Conservation (phyloP, 1,140 invertebrate species). For the Drosophila rufa region DNA sequence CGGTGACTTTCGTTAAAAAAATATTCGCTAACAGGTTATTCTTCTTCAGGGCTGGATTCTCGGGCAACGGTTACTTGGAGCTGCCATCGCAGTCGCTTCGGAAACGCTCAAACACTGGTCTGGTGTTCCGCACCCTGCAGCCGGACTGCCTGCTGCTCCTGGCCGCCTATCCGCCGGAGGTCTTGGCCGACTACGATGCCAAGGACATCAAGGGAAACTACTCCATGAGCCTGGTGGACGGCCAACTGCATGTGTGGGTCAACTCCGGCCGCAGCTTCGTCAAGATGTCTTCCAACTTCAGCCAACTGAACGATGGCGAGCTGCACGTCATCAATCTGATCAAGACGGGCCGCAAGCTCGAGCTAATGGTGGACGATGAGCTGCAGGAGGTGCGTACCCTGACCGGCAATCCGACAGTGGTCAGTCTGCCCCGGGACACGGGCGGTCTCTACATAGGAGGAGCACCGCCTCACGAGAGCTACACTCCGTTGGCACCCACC, state of each 20-base stretch:
- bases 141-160: constrained; percentile 90
- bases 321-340: constrained; percentile 87
- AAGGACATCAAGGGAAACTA: constrained; percentile 87
- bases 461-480: constrained; percentile 71
- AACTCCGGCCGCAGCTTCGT: constrained; percentile 89
- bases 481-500: constrained; percentile 70
- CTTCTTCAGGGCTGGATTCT: constrained; percentile 88
- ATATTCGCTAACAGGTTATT: not conserved
- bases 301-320: constrained; percentile 88
- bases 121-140: constrained; percentile 92
- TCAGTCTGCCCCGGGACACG: constrained; percentile 86
- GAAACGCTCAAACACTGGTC: constrained; percentile 89
- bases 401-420: constrained; percentile 85
- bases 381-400: constrained; percentile 86
- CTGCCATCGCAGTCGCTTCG: constrained; percentile 88
- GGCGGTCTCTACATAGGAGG: constrained; percentile 86
- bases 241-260: constrained; percentile 88
- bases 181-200: constrained; percentile 85
- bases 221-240: constrained; percentile 88
- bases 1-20: too few species aligned
- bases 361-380: constrained; percentile 90
- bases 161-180: constrained; percentile 88
- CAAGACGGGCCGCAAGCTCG: constrained; percentile 86
- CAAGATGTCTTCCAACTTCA: constrained; percentile 87
- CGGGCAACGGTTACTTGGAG: constrained; percentile 92